Evolutionary conservation across 2,113 vertebrate genomes (phyloP), one percentile per base, ranked within the genome.

Genomic region (Craseonycteris thonglongyai): DNA sequence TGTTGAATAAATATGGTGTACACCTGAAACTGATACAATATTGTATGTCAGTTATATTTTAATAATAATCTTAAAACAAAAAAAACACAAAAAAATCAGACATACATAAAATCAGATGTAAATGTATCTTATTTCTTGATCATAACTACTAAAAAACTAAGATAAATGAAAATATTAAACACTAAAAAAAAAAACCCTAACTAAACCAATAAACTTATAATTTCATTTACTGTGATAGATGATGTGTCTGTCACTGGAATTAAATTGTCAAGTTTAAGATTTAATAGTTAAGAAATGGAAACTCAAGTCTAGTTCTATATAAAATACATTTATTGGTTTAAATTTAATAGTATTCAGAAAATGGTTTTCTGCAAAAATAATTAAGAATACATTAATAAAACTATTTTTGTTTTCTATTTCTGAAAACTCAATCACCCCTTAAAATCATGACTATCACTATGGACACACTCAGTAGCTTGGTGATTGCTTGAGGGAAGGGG

Each of bases 181-280:
- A 78, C 61, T 61, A 82, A 88, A 85, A 78, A 69, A 47, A 7
- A 78, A 69, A 45, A 6, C 15, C 28, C 35, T n/a, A n/a, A 72
- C 0, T 35, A 90, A 90, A 61, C 28, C 42, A 76, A 85, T 74
- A 45, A 66, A 86, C 21, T 88, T 85, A 38, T 80, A 72, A 76
- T 56, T 93, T 54, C 68, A 84, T 95, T 93, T 91, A 84, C 63
- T 85, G 35, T 78, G 65, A 93, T 78, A 22, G 28, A 72, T 94
- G 74, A 79, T 63, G 18, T 83, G 19, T 47, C 33, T 83, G 19
- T 47, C 33, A 59, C 40, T 85, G 26, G 22, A 91, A 94, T 91
- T 95, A 85, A 93, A 93, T 54, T 91, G 30, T 45, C 33, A 42
- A 71, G 35, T 10, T 72, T 91, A 28, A 13, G 33, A 0, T 51